A percentile compares a stretch with the other conserved stretches of the same genome.
Conservation (phyloP, 1,140 invertebrate genomes). For the Drosophila lini region DNA sequence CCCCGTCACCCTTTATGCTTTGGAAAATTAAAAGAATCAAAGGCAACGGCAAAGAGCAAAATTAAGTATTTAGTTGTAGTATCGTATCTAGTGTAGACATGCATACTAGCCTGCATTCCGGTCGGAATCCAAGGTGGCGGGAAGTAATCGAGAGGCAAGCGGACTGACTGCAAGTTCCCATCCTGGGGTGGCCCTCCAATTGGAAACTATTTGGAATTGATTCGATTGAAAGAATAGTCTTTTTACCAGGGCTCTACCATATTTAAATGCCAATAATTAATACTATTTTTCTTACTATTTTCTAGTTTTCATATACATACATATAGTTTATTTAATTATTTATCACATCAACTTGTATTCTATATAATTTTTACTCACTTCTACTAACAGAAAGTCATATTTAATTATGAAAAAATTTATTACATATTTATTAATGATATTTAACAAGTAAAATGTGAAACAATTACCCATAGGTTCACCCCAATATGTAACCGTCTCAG, state of each 20-base stretch:
- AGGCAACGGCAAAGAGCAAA: conserved; percentile 76
- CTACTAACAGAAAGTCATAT: too few relatives aligned
- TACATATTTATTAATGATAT: background rate
- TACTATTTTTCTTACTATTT: too few relatives aligned
- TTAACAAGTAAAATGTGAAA: background rate
- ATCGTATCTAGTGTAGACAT: conserved; percentile 68
- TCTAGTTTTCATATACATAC: too few relatives aligned
- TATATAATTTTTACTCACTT: too few relatives aligned
- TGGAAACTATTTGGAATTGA: background rate
- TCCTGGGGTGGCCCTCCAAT: conserved; percentile 41
- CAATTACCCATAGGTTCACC: conserved; percentile 36
- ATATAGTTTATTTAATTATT: too few relatives aligned
- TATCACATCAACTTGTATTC: too few relatives aligned
- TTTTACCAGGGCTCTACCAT: background rate
- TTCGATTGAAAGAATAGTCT: background rate
- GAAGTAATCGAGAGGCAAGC: background rate
- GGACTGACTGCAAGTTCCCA: conserved; percentile 18
- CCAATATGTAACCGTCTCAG: conserved; percentile 56
- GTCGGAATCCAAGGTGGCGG: conserved; percentile 23
- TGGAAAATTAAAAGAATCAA: conserved; percentile 83
- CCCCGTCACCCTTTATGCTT: conserved; percentile 12
- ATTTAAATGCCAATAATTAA: background rate
- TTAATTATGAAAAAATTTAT: too few relatives aligned
- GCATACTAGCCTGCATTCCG: conserved; percentile 68
- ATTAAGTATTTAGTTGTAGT: conserved; percentile 81